Conservation (phyloP, 1,140 invertebrate genomes). For the Pseudomyrmex cubaensis region DNA sequence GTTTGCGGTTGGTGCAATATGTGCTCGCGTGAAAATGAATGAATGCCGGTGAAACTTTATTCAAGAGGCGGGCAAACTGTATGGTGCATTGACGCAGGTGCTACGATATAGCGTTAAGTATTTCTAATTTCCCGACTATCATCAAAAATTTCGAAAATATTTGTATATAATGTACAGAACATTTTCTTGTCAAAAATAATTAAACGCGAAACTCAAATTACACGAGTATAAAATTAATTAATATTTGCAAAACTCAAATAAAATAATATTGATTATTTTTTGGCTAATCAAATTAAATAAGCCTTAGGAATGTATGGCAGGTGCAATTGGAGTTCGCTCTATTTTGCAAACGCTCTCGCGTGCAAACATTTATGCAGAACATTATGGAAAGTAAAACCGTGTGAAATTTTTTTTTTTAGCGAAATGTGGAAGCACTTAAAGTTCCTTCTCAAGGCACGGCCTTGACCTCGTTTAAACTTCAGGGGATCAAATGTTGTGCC, state of each 20-base stretch:
- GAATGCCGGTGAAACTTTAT: conserved; percentile 42
- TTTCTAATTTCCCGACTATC: not conserved
- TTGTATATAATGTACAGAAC: not conserved
- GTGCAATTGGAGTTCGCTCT: not conserved
- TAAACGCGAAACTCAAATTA: not conserved
- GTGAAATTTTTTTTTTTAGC: conserved; percentile 52
- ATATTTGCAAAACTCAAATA: not conserved
- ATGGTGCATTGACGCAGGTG: conserved; percentile 17
- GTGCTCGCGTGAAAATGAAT: conserved; percentile 50
- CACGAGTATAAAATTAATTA: too few relatives aligned
- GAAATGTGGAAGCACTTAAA: conserved; percentile 74
- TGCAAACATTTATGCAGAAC: conserved; percentile 10
- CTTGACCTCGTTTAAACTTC: conserved; percentile 71
- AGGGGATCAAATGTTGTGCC: conserved; percentile 53
- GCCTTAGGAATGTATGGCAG: not conserved
- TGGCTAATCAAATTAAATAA: not conserved
- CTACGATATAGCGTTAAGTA: not conserved
- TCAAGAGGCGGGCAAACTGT: conserved; percentile 1
- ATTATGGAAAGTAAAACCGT: conserved; percentile 1
- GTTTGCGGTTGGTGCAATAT: conserved; percentile 12
- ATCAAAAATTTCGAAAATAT: not conserved
- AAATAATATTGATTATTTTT: not conserved
- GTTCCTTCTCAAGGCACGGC: conserved; percentile 58
- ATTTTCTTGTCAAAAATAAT: not conserved
- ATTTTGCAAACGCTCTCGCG: conserved; percentile 15